Conservation (phyloP, 2,113 vertebrate species). For the Cochlearius cochlearius region DNA sequence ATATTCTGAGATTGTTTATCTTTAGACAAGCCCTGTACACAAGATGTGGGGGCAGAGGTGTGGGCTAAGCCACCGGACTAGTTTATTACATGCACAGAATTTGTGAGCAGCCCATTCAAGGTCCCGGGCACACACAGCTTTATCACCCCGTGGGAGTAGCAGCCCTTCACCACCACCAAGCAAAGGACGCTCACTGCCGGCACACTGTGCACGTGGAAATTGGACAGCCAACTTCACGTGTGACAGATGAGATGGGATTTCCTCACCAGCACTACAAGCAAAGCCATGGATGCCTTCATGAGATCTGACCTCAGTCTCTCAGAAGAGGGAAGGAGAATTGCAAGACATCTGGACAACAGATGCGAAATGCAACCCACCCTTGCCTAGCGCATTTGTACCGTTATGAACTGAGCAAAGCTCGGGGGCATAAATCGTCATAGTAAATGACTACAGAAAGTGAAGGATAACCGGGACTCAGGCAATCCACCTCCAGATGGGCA, state of each 20-base stretch:
- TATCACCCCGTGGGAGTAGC: accelerated
- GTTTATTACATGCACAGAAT: neutral
- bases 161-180: neutral
- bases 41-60: neutral
- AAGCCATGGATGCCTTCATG: neutral
- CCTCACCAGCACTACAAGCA: neutral
- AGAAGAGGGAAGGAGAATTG: neutral
- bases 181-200: neutral
- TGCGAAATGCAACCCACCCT: neutral
- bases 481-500: neutral
- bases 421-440: neutral
- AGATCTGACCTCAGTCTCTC: neutral
- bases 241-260: neutral
- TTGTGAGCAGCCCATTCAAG: neutral
- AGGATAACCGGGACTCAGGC: neutral
- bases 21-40: neutral
- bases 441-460: neutral
- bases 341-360: constrained; percentile 28
- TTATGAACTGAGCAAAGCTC: neutral
- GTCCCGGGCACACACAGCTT: neutral
- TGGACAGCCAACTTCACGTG: neutral
- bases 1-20: neutral
- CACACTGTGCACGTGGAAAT: accelerated
- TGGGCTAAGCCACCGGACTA: neutral
- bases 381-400: neutral